These are phyloP conservation scores for Drosophila siamana DNA, from an alignment of 2,888 invertebrate species.

Conservation along the genomic window DNA sequence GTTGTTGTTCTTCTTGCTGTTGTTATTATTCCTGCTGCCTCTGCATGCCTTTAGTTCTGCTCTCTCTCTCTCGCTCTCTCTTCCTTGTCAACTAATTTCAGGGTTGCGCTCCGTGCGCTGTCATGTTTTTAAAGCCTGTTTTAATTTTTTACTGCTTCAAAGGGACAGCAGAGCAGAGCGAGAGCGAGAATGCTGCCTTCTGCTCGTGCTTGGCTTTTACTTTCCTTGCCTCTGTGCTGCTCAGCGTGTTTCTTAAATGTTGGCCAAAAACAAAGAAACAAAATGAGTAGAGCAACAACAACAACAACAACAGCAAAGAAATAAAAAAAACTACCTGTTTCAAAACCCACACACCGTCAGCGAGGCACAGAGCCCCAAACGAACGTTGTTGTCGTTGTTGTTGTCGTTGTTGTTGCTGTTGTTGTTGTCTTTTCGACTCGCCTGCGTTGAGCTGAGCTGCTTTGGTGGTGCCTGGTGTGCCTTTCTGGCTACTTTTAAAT, in stretches of 20 bases:
- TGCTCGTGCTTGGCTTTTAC: slow-evolving; percentile 72
- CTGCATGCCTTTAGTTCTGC: slow-evolving; percentile 30
- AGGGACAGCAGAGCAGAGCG: not conserved
- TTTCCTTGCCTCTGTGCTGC: slow-evolving; percentile 61
- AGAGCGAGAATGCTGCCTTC: slow-evolving; percentile 28
- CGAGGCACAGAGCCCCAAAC: too few species aligned
- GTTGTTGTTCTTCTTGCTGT: slow-evolving; percentile 12
- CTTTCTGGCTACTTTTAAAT: slow-evolving; percentile 74
- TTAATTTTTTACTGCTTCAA: slow-evolving; percentile 54
- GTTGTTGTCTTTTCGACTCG: slow-evolving; percentile 65
- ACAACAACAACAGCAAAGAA: slow-evolving; percentile 25
- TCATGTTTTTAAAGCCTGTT: slow-evolving; percentile 80
- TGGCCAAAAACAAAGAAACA: slow-evolving; percentile 68
- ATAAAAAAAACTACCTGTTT: slow-evolving; percentile 70
- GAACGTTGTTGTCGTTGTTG: too few species aligned
- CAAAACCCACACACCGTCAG: slow-evolving; percentile 73
- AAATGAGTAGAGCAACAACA: slow-evolving; percentile 4
- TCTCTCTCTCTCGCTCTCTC: too few species aligned
- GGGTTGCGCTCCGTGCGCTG: slow-evolving; percentile 68
- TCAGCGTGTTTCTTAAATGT: slow-evolving; percentile 68
- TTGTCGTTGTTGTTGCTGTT: too few species aligned
- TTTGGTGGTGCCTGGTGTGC: slow-evolving; percentile 36
- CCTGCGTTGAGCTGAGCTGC: slow-evolving; percentile 6
- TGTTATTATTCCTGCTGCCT: slow-evolving; percentile 16
- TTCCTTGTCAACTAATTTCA: slow-evolving; percentile 80